Base-by-base conservation (phyloP, 2,113 vertebrate genomes). In the Centropus unirufus region DNA sequence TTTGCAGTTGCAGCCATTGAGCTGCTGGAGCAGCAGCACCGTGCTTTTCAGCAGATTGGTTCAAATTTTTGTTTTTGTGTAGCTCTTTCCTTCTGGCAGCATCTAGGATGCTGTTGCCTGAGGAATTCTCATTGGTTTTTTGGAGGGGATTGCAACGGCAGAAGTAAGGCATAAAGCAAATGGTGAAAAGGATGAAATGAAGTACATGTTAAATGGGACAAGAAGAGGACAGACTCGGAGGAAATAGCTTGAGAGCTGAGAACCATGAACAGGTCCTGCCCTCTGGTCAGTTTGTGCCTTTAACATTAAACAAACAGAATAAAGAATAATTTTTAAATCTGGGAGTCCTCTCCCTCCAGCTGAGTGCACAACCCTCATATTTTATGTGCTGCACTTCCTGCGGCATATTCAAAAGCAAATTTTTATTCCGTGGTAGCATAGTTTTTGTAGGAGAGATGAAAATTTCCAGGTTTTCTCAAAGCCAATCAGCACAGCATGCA, bases 1-100 rank as follows among this genome's bases (percentile, higher is more conserved):
- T 55, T 69, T 5, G 3, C 0, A 0, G 21, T 18, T 82, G 29
- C 59, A 75, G 30, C 7, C 19, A 46, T 6, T 4, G 49, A 82
- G 36, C n/a, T 68, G 44, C 27, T 49, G 32, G 80, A 80, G 80
- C 22, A 39, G 16, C 44, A 63, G 24, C 6, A 2, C 6, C 16
- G 9, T 27, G 34, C 12, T 80, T 83, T 58, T 49, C 34, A 59
- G 26, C 46, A 84, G 24, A 16, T 39, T 4, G 11, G 9, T 14
- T 80, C 15, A 69, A 49, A 74, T 57, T 19, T 36, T 78, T 46
- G 6, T 54, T 55, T n/a, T 11, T 27, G 9, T 29, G 30, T 40
- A 40, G 29, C 11, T 34, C 36, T 32, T 12, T 61, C n/a, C 42
- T 61, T 27, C 29, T 59, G 26, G 44, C n/a, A 59, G 8, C 9